Base-by-base conservation (phyloP, 2,113 vertebrate species). In the Pongo pygmaeus region DNA sequence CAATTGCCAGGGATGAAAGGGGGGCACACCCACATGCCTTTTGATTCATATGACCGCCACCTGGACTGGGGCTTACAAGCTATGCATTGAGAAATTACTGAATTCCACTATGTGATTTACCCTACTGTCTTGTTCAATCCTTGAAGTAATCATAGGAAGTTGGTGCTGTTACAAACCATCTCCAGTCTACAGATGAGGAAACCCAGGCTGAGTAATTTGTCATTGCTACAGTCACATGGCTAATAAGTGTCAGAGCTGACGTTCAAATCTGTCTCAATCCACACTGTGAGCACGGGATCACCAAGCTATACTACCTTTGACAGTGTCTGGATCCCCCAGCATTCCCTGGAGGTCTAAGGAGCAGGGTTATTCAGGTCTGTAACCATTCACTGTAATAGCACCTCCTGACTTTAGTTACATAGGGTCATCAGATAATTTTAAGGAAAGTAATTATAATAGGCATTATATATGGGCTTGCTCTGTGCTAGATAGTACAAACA, bases 141-240 rank as follows among this genome's bases (percentile, higher is more conserved):
- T 78, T 64, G 27, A 27, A 69, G 32, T 72, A 77, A 59, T 25
- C 59, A 9, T 57, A 43, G 25, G 38, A 48, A 84, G 55, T 38
- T n/a, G 16, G 38, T 57, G n/a, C 7, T 40, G n/a, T 48, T 83
- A 74, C 27, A 80, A 40, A 13, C 55, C 17, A 61, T 46, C 72
- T 84, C 55, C 11, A 75, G 9, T 52, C 83, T 75, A 88, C 40
- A 94, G 48, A 79, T 43, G 59, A 84, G 27, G 20, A 94, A 92
- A 69, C 32, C 16, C 14, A 92, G 35, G 22, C 30, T 27, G 38
- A 84, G 57, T 80, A 27, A 27, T 85, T 48, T 38, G 43, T 84
- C 13, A 4, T 13, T 35, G 11, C 77, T 70, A 35, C 0, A 25
- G 35, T 89, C 22, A 46, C 12, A 16, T 74, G 48, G 9, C 32